Evolutionary conservation across 2,113 vertebrate genomes (phyloP), one percentile per base, ranked within the genome.

Genomic region (Ctenomys sociabilis): DNA sequence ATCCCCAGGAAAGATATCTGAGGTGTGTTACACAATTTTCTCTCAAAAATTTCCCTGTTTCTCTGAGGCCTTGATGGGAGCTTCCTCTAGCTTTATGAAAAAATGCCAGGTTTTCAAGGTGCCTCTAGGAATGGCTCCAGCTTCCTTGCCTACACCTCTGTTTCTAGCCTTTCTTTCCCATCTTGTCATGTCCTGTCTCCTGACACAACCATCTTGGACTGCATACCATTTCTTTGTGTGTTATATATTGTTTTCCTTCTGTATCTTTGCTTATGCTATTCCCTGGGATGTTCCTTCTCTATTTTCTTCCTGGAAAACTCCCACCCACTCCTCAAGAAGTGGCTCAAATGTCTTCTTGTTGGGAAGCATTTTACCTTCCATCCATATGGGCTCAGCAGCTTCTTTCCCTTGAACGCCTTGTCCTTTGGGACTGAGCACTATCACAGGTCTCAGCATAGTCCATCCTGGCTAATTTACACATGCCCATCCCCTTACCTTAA

Each of bases 41-140:
- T 68, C 37, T 93, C 64, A 96, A 40, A 90, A 93, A 35, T 66
- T 43, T 85, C n/a, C n/a, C n/a, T 45, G 12, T 70, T 82, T 96
- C 81, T 91, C 66, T 40, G 35, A 3, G 32, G 26, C 37, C 37
- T 90, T 32, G 68, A 32, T 83, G 83, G 49, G 17, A 30, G n/a
- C 54, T 85, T 24, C 24, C 1, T 73, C 9, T 45, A 32, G 35
- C 59, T 93, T 95, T 30, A 4, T 4, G 8, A 83, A 78, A 78
- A 72, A 7, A 77, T 8, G 54, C 49, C 3, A 49, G 5, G 21
- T 82, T 93, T 68, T 91, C 21, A 72, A 84, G 28, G 10, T 13
- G 21, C 16, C 54, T 90, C 16, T 32, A 7, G 0, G 5, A 37
- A 54, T 6, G 43, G 21, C 57, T 61, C 5, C 10, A 57, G 59